Evolutionary conservation across 2,113 vertebrate genomes (phyloP), one percentile per base, ranked within the genome.

Genomic region (Pholis gunnellus): DNA sequence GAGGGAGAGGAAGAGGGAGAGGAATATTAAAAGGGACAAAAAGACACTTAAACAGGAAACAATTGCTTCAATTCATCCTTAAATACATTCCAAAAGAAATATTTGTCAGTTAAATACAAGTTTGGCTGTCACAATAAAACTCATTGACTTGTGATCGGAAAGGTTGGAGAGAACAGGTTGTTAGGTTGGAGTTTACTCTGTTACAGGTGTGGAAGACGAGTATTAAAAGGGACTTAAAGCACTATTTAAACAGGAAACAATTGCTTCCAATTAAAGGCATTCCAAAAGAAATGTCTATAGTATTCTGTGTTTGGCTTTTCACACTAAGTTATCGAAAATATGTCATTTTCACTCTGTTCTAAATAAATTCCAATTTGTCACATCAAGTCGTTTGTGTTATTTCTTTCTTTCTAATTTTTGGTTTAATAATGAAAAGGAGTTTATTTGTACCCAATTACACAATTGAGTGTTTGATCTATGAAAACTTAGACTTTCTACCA

Each of bases 1-100:
- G 97, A 98, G 40, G 97, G 85, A 66, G 97, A 97, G 75, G 97
- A 97, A 81, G 97, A 97, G 82, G 97, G 96, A 78, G 97, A 93
- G 67, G 92, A 93, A 2, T 93, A 90, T 13, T 93, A 44, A 88
- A 85, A 69, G 18, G 44, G n/a, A 36, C 6, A 42, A 7, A 18
- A 76, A 50, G 25, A 63, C 25, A 42, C n/a, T 46, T 25, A 66
- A 52, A 59, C 29, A 56, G 6, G 61, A 85, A 74, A 79, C 27
- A 17, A 56, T 63, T 74, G 31, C 63, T 72, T 54, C 22, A 22
- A 75, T 27, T 25, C 9, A 4, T 68, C 52, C 75, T 65, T 56
- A 18, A 83, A 83, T 69, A 61, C 84, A 85, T 87, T 89, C 83
- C 79, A 74, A 81, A 70, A 52, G 2, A 81, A 63, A 73, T 42